phyloP scores from a whole-genome alignment of 2,113 vertebrate genomes.

The Osmerus eperlanus region DNA sequence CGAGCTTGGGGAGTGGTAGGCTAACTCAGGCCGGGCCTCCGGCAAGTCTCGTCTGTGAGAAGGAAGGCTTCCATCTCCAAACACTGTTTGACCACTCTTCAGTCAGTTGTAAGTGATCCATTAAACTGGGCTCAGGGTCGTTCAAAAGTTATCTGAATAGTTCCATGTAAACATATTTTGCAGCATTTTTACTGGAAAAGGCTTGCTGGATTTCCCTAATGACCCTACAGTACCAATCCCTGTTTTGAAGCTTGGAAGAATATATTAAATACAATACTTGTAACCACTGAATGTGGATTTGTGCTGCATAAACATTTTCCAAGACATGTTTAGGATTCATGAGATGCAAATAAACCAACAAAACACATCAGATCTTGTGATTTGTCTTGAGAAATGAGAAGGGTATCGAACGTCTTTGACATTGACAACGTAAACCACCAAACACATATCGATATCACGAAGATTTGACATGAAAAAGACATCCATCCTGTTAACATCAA shows the following conservation, averaged over 20 bases:
- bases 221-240: too few species aligned
- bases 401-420: background rate
- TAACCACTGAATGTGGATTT: too few species aligned
- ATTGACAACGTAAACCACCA: background rate
- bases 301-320: background rate
- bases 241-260: too few species aligned
- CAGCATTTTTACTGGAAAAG: too few species aligned
- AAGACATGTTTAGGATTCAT: background rate
- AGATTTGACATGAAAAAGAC: background rate
- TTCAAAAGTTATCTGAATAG: too few species aligned
- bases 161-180: too few species aligned
- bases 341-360: background rate
- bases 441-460: background rate
- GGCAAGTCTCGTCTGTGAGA: conserved; percentile 6
- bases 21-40: conserved; percentile 13
- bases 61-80: background rate
- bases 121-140: too few species aligned
- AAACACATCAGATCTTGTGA: background rate
- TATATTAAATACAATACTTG: too few species aligned
- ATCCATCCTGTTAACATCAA: background rate
- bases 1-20: conserved; percentile 9
- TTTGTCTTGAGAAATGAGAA: background rate
- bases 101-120: too few species aligned
- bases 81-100: too few species aligned
- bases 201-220: too few species aligned